These are phyloP conservation scores for Dryomyza anilis DNA, from an alignment of 2,888 invertebrate species.

Conservation along the genomic window DNA sequence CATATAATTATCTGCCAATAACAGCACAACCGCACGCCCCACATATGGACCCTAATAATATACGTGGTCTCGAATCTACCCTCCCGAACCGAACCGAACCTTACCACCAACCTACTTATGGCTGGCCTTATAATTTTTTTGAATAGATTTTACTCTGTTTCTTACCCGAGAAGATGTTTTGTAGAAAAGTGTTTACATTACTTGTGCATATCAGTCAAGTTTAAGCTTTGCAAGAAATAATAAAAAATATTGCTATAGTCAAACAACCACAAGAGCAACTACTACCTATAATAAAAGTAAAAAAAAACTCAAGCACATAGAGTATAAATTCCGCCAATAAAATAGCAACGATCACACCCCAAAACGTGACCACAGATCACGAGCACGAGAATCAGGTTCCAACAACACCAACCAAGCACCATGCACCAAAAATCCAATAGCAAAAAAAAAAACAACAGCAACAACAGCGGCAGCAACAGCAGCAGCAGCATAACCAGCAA, in stretches of 20 bases:
- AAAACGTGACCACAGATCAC: slow-evolving; percentile 56
- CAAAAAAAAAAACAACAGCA: slow-evolving; percentile 3
- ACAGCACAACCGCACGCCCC: neutral
- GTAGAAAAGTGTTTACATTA: slow-evolving; percentile 13
- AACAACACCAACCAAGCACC: slow-evolving; percentile 10
- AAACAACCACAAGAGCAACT: slow-evolving; percentile 16
- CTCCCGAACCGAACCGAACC: too few relatives aligned
- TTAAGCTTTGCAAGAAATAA: neutral
- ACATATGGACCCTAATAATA: neutral
- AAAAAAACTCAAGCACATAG: slow-evolving; percentile 7
- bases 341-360: slow-evolving; percentile 57
- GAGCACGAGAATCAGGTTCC: slow-evolving; percentile 42
- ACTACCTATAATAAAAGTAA: slow-evolving; percentile 16
- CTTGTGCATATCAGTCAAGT: slow-evolving; percentile 15
- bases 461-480: slow-evolving; percentile 17
- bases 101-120: too few relatives aligned
- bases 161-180: slow-evolving; percentile 5
- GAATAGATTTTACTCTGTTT: too few relatives aligned
- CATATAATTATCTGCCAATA: neutral
- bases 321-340: slow-evolving; percentile 54
- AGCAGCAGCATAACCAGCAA: neutral
- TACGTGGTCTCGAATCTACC: too few relatives aligned
- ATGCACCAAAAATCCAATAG: too few relatives aligned
- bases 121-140: too few relatives aligned
- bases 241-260: neutral